Evolutionary conservation across 2,113 vertebrate species (phyloP), one percentile per base, ranked within the genome.

Genomic region (Sardina pilchardus): DNA sequence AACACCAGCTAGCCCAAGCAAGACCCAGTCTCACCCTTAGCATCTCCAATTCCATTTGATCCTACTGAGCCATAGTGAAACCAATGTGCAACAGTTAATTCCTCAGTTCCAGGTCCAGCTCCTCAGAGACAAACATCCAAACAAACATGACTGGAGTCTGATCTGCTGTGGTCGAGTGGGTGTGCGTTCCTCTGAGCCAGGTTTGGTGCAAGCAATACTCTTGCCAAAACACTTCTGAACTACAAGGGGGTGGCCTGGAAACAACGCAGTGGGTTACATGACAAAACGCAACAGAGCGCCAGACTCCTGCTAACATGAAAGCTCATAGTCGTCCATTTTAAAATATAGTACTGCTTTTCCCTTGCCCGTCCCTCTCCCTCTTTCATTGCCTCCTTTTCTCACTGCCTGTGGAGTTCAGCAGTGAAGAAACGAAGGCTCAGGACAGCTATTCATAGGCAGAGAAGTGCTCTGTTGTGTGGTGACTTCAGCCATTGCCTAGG

Each of bases 401-500:
- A 81, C 48, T 91, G 89, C 88, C 88, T 91, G 90, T 42, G 87
- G 87, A 36, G 63, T 53, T 42, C 81, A 71, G 81, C 56, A 50
- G 45, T 48, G 12, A 56, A 47, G 83, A 39, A 67, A 17, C 45
- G 82, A 86, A 91, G 88, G 45, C 91, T 92, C 90, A 90, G 88
- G 86, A 90, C 90, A 85, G 87, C 89, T 93, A 91, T 94, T 94
- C 91, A 93, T 89, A 86, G 91, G 87, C 89, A 91, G 89, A 92
- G 90, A 89, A 90, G 84, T 90, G 88, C 90, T 88, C 91, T 90
- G 84, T 90, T 88, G 86, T 92, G 93, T 91, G 92, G 90, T 88
- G 87, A 85, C 90, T 89, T 86, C 88, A 86, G 88, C 10, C 82
- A 94, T 95, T 86, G 91, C 93, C 95, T 93, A 92, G 95, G 94